A percentile compares a stretch with the other conserved stretches of the same genome.
Evolutionary conservation across 2,888 invertebrate species (phyloP).

Genomic region (Melinopterus prodromus): DNA sequence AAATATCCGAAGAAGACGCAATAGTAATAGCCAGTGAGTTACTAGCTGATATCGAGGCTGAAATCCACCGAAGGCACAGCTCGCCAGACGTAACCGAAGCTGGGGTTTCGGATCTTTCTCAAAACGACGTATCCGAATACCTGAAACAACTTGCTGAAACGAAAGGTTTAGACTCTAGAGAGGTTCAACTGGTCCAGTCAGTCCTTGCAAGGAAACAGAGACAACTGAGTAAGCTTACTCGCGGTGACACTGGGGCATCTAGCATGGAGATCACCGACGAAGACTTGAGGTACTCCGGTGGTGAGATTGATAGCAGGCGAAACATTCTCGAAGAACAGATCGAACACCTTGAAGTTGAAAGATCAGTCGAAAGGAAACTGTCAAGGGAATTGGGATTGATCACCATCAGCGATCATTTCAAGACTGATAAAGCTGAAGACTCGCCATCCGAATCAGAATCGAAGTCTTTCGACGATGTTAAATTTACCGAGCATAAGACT

Average conservation of each 20-base stretch:
- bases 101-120: conserved; percentile 50
- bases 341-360: conserved; percentile 60
- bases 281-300: conserved; percentile 75
- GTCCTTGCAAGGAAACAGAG: conserved; percentile 61
- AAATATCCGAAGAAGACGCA: conserved; percentile 62
- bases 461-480: conserved; percentile 45
- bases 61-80: conserved; percentile 59
- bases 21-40: conserved; percentile 62
- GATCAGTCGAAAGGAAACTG: conserved; percentile 54
- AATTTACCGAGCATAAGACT: conserved; percentile 50
- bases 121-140: conserved; percentile 59
- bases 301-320: conserved; percentile 64
- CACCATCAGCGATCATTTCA: conserved; percentile 30
- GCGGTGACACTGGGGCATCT: conserved; percentile 63
- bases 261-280: conserved; percentile 70
- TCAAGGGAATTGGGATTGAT: conserved; percentile 32
- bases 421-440: conserved; percentile 38
- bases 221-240: conserved; percentile 57
- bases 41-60: conserved; percentile 64
- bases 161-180: conserved; percentile 61
- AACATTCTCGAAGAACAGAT: conserved; percentile 58
- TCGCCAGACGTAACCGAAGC: conserved; percentile 41
- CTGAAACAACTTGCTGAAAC: conserved; percentile 59
- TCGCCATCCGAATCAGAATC: conserved; percentile 33
- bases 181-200: conserved; percentile 62